Conservation (phyloP, 2,888 invertebrate genomes). For the Petrophora chlorosata region DNA sequence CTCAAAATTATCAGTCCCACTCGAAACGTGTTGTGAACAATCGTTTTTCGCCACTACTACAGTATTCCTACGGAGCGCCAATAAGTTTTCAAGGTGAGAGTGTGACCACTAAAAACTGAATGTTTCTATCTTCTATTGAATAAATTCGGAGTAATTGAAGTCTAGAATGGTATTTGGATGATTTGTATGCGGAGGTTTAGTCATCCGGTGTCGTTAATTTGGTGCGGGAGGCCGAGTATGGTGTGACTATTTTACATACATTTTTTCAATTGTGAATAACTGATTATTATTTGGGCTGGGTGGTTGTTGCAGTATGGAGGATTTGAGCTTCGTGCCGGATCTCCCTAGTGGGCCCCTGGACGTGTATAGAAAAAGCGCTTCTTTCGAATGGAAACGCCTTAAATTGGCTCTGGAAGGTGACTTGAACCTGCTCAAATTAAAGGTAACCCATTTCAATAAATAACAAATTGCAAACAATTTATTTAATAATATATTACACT, state of each 20-base stretch:
- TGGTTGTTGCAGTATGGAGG: constrained; percentile 69
- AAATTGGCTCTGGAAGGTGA: constrained; percentile 91
- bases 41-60: constrained; percentile 27
- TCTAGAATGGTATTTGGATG: constrained; percentile 50
- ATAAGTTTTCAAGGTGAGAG: constrained; percentile 57
- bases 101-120: constrained; percentile 30
- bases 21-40: constrained; percentile 38
- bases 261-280: no score
- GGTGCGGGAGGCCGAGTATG: constrained; percentile 35
- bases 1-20: constrained; percentile 43
- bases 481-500: no score
- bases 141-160: constrained; percentile 39
- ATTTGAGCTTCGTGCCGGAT: constrained; percentile 86
- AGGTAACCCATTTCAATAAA: constrained; percentile 83
- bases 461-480: neutral
- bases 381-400: constrained; percentile 94
- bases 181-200: constrained; percentile 50
- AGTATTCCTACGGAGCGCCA: constrained; percentile 32
- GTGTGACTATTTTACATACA: neutral
- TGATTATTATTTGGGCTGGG: constrained; percentile 40
- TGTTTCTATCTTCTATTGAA: constrained; percentile 23
- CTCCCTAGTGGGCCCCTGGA: constrained; percentile 91
- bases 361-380: constrained; percentile 89
- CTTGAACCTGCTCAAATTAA: constrained; percentile 87
- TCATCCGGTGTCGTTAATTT: constrained; percentile 55